Conservation (phyloP, 1,140 invertebrate species). For the Zaprionus capensis region DNA sequence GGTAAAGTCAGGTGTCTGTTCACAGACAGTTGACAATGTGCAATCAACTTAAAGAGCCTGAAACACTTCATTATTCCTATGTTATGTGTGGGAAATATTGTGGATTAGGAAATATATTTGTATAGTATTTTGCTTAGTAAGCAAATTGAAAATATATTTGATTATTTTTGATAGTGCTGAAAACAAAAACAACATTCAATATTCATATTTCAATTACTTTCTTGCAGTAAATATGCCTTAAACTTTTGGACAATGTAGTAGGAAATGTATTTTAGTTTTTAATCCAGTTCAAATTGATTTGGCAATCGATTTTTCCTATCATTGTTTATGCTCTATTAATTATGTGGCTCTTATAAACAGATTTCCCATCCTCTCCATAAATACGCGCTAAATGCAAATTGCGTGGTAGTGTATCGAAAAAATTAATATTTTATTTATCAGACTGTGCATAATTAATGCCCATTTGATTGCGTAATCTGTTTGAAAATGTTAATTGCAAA, state of each 20-base stretch:
- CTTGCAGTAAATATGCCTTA: neutral
- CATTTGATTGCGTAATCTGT: conserved; percentile 74
- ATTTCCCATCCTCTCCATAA: conserved; percentile 21
- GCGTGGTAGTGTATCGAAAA: neutral
- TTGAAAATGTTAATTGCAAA: conserved; percentile 75
- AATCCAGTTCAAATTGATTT: conserved; percentile 65
- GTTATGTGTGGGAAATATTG: neutral
- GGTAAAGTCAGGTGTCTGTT: conserved; percentile 41
- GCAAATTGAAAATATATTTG: conserved; percentile 1
- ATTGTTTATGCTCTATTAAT: conserved; percentile 74
- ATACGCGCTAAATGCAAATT: conserved; percentile 8
- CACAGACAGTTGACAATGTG: conserved; percentile 31
- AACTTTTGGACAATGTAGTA: neutral
- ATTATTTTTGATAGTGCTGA: neutral
- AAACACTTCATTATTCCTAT: conserved; percentile 33
- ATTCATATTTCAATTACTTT: neutral
- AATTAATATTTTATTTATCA: conserved; percentile 30
- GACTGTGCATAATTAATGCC: conserved; percentile 62
- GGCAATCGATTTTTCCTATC: conserved; percentile 54
- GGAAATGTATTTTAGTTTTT: conserved; percentile 57
- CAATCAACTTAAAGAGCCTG: conserved; percentile 32
- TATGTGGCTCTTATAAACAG: conserved; percentile 58
- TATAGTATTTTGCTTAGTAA: neutral
- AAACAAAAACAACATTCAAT: neutral
- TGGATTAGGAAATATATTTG: no score